A percentile compares a stretch with the other conserved stretches of the same genome.
phyloP scores from a whole-genome alignment of 1,140 invertebrate genomes.

The Hyles vespertilio region DNA sequence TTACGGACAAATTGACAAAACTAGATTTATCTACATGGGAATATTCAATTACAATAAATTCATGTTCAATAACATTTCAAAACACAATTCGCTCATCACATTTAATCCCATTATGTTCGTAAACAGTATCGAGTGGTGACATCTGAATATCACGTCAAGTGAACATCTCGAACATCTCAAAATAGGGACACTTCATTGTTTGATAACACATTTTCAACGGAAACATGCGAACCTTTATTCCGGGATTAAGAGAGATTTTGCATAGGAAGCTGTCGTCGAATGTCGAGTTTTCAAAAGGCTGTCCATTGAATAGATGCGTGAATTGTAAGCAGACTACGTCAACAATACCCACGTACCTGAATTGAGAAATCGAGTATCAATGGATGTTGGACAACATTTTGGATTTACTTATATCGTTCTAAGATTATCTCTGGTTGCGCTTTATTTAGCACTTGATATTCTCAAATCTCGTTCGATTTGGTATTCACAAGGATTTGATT shows the following conservation, averaged over 20 bases:
- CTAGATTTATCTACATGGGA: conserved; percentile 8
- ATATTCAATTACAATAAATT: conserved; percentile 17
- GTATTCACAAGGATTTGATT: too few relatives aligned
- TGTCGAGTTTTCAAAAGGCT: too few relatives aligned
- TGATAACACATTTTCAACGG: conserved; percentile 38
- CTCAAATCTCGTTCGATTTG: too few relatives aligned
- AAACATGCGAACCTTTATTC: conserved; percentile 60
- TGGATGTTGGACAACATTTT: conserved; percentile 47
- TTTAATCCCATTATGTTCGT: conserved; percentile 63
- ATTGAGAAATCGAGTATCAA: conserved; percentile 54
- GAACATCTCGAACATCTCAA: conserved; percentile 39
- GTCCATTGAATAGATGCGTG: conserved; percentile 29
- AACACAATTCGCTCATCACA: conserved; percentile 40
- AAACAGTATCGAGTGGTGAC: conserved; percentile 49
- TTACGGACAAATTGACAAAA: too few relatives aligned
- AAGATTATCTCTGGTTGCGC: conserved; percentile 45
- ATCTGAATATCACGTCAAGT: conserved; percentile 44
- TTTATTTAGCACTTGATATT: conserved; percentile 12
- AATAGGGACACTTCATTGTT: conserved; percentile 32
- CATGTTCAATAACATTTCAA: conserved; percentile 28
- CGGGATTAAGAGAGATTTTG: conserved; percentile 66
- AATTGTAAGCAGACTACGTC: conserved; percentile 44
- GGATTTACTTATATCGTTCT: conserved; percentile 26
- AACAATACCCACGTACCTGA: conserved; percentile 48
- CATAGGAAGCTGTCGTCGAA: conserved; percentile 50